These are phyloP conservation scores for Anarhynchus alexandrinus DNA, from an alignment of 2,113 vertebrate genomes.

Conservation along the genomic window DNA sequence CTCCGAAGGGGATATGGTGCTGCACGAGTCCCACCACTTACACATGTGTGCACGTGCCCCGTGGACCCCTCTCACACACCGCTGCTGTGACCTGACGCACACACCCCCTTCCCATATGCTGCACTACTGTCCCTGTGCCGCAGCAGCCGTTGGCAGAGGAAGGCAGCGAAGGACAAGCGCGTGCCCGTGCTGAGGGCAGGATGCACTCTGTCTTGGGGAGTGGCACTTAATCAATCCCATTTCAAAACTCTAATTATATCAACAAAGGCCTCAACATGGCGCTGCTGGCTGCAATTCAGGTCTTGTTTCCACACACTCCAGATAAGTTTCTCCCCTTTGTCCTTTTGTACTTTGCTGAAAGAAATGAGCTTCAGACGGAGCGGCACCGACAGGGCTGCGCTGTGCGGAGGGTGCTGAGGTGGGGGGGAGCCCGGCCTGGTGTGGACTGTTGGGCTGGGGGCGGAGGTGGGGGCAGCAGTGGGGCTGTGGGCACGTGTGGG, in stretches of 20 bases:
- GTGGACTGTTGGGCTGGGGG: too few relatives aligned
- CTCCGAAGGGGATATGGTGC: rapidly evolving
- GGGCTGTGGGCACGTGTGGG: not conserved
- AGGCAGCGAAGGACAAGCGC: not conserved
- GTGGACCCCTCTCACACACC: rapidly evolving
- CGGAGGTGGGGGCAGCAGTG: not conserved
- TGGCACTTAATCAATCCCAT: slow-evolving; percentile 50
- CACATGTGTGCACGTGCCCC: rapidly evolving
- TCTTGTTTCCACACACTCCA: not conserved
- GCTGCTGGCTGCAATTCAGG: not conserved
- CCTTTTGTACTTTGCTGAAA: not conserved
- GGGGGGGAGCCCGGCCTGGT: not conserved
- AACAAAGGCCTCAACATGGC: slow-evolving; percentile 6
- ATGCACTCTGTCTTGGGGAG: slow-evolving; percentile 23
- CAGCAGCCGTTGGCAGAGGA: not conserved
- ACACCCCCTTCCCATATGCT: rapidly evolving
- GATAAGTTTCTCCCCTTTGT: not conserved
- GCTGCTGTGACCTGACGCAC: rapidly evolving
- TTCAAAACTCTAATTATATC: slow-evolving; percentile 38
- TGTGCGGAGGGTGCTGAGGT: not conserved
- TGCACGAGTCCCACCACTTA: rapidly evolving
- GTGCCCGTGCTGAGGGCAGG: not conserved
- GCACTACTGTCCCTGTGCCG: rapidly evolving
- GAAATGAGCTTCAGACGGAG: not conserved
- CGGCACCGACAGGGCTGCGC: not conserved